These are phyloP conservation scores for Calliscelio sp. DNA, from an alignment of 2,888 invertebrate species.

Conservation along the genomic window DNA sequence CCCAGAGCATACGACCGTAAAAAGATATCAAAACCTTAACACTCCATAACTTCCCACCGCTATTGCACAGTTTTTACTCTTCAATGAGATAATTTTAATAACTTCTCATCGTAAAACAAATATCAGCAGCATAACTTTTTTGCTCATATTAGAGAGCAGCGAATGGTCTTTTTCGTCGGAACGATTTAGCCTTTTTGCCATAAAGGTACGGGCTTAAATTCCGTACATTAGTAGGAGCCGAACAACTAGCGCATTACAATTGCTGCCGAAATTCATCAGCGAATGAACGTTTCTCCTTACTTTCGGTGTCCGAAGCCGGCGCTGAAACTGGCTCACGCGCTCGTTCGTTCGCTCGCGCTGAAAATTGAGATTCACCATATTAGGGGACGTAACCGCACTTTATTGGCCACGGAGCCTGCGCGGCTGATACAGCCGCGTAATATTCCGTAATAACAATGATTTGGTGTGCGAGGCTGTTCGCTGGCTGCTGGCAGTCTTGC, in stretches of 20 bases:
- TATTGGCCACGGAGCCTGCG: conserved; percentile 84
- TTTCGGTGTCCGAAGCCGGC: conserved; percentile 64
- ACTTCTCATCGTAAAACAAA: conserved; percentile 13
- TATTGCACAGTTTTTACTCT: no score
- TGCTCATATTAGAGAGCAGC: neutral
- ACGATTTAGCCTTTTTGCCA: conserved; percentile 49
- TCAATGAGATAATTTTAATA: conserved; percentile 20
- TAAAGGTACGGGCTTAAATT: conserved; percentile 50
- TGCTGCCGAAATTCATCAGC: conserved; percentile 73
- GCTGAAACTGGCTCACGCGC: conserved; percentile 63
- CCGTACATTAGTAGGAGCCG: conserved; percentile 66
- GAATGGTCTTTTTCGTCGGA: conserved; percentile 30
- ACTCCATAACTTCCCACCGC: no score
- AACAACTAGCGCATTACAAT: conserved; percentile 69
- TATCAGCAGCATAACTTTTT: conserved; percentile 47
- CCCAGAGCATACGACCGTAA: no score
- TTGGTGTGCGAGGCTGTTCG: conserved; percentile 82
- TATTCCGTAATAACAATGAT: conserved; percentile 85
- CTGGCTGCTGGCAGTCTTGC: conserved; percentile 80
- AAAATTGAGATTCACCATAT: conserved; percentile 85
- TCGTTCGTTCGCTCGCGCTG: conserved; percentile 76
- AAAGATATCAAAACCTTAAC: no score
- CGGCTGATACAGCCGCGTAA: conserved; percentile 84
- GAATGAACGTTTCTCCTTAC: conserved; percentile 70
- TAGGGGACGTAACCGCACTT: conserved; percentile 84